Evolutionary conservation across 2,888 invertebrate genomes (phyloP).

Genomic region (Polydrusus pterygomalis): DNA sequence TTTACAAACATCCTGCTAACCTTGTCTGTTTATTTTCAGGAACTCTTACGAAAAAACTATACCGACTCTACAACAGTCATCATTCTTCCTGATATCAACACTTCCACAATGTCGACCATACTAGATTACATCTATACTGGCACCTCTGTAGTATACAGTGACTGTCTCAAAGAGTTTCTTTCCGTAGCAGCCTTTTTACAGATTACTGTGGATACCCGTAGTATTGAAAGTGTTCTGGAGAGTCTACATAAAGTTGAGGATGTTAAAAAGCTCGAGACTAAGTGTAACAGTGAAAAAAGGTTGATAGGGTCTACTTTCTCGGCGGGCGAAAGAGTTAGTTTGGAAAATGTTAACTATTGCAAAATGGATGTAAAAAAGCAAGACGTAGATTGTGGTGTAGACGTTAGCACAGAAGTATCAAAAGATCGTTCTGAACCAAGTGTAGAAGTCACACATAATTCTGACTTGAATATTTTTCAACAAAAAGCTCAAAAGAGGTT

Average conservation of each 20-base stretch:
- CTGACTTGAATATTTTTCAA: not conserved
- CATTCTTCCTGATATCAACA: slow-evolving; percentile 79
- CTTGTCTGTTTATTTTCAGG: too few relatives aligned
- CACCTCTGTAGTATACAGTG: slow-evolving; percentile 76
- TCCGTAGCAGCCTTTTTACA: slow-evolving; percentile 73
- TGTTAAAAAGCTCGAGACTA: slow-evolving; percentile 27
- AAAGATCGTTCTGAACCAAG: not conserved
- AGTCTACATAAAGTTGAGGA: slow-evolving; percentile 13
- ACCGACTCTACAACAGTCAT: slow-evolving; percentile 77
- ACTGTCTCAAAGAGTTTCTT: slow-evolving; percentile 76
- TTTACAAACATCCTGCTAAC: too few relatives aligned
- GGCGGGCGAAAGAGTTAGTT: not conserved
- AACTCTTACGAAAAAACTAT: slow-evolving; percentile 66
- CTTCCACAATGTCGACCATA: slow-evolving; percentile 78
- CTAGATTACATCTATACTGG: slow-evolving; percentile 83
- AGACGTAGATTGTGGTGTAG: not conserved
- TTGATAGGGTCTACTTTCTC: not conserved
- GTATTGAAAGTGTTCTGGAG: slow-evolving; percentile 24
- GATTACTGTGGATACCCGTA: slow-evolving; percentile 62
- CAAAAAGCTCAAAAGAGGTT: slow-evolving; percentile 61
- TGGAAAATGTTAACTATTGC: not conserved
- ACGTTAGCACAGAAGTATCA: not conserved
- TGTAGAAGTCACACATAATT: not conserved
- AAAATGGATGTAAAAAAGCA: slow-evolving; percentile 22
- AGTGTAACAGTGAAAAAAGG: not conserved